Percentiles rank a stretch among this genome's conserved stretches.
phyloP scores from a whole-genome alignment of 1,140 invertebrate species.

The Euglossa dilemma region DNA sequence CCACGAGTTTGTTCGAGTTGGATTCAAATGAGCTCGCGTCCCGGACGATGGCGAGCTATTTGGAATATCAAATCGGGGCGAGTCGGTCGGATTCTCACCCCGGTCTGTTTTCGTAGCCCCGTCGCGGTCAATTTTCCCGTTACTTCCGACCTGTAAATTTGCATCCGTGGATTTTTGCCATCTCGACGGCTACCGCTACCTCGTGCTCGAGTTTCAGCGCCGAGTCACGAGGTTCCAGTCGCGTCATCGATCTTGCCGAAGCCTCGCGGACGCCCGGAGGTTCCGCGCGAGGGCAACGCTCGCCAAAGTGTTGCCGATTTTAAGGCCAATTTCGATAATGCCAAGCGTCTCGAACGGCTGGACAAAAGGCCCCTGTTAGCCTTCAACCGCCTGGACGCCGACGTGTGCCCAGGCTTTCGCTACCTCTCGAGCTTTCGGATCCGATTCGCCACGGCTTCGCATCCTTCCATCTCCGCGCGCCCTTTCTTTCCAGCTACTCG shows the following conservation, averaged over 20 bases:
- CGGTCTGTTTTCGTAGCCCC: background rate
- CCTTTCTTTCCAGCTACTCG: conserved; percentile 19
- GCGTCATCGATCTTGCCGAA: no score
- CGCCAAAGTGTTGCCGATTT: conserved; percentile 66
- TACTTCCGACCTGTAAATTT: background rate
- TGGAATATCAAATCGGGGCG: background rate
- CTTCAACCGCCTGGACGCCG: conserved; percentile 57
- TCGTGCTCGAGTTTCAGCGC: no score
- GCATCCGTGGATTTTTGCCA: no score
- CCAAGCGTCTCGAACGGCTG: conserved; percentile 41
- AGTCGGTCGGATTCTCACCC: background rate
- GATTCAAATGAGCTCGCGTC: background rate
- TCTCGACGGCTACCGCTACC: no score
- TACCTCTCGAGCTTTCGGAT: background rate
- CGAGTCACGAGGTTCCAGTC: no score
- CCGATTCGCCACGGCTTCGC: conserved; percentile 3
- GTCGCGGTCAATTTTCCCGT: background rate
- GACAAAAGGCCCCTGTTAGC: conserved; percentile 60
- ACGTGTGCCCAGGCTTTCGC: conserved; percentile 34
- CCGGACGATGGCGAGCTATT: background rate
- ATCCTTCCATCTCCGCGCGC: conserved; percentile 10
- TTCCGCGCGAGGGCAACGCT: conserved; percentile 22
- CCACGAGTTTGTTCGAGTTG: background rate
- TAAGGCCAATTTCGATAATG: conserved; percentile 74
- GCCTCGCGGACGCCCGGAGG: no score